These are phyloP conservation scores for Cyanoramphus novaezelandiae DNA, from an alignment of 2,113 vertebrate species.

Conservation along the genomic window DNA sequence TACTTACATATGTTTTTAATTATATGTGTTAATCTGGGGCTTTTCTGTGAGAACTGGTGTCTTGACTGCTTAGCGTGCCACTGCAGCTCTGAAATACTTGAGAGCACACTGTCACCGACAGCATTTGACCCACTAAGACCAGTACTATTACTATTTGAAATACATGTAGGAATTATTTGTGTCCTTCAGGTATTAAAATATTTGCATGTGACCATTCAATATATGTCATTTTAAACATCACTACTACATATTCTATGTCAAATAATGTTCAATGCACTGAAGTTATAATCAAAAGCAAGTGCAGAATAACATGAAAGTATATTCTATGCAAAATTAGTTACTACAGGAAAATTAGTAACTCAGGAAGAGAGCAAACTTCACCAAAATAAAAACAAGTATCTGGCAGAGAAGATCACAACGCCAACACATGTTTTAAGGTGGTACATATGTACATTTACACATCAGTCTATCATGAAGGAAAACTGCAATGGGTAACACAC, in stretches of 20 bases:
- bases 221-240: background rate
- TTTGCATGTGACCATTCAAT: background rate
- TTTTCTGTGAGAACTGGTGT: background rate
- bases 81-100: conserved; percentile 11
- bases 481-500: background rate
- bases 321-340: background rate
- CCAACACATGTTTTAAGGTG: background rate
- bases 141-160: background rate
- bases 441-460: background rate
- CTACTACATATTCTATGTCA: background rate
- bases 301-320: accelerated
- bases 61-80: background rate
- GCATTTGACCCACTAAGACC: background rate
- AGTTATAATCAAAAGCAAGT: background rate
- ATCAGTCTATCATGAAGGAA: background rate
- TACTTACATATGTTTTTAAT: background rate
- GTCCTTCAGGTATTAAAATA: background rate
- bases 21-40: background rate
- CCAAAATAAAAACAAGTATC: background rate
- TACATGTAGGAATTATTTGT: background rate
- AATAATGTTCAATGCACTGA: background rate
- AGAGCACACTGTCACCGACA: background rate
- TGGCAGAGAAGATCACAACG: background rate
- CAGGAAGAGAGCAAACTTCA: background rate
- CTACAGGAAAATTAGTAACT: background rate